phyloP scores from a whole-genome alignment of 1,140 invertebrate genomes.

The Heliconius eleuchia region DNA sequence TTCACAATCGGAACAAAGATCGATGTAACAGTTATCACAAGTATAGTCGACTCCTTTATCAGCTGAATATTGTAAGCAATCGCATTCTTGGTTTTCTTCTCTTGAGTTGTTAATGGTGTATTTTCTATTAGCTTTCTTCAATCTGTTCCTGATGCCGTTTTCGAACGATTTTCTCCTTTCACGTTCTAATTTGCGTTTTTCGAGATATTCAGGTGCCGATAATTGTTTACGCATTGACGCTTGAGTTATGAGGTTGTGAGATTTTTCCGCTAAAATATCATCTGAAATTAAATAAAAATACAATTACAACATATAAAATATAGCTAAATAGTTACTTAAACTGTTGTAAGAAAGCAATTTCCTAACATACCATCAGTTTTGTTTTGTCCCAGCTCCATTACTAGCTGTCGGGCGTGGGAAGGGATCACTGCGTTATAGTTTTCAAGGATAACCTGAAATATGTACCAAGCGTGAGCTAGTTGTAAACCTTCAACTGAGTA shows the following conservation, averaged over 20 bases:
- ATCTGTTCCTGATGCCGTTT: conserved; percentile 82
- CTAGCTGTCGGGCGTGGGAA: conserved; percentile 93
- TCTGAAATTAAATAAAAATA: conserved; percentile 55
- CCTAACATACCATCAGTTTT: conserved; percentile 83
- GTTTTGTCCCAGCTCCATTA: conserved; percentile 95
- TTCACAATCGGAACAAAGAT: conserved; percentile 73
- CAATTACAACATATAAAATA: no score
- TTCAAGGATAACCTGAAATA: conserved; percentile 91
- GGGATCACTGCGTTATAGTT: conserved; percentile 97
- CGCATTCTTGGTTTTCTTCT: conserved; percentile 63
- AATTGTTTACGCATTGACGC: conserved; percentile 87
- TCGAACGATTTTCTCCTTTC: conserved; percentile 86
- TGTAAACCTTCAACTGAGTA: no score
- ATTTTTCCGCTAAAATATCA: conserved; percentile 78
- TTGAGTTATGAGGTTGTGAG: conserved; percentile 78
- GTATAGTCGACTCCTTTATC: conserved; percentile 75
- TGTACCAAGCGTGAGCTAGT: no score
- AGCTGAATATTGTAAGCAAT: conserved; percentile 64
- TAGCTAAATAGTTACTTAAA: no score
- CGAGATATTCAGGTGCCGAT: conserved; percentile 94
- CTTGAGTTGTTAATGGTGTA: conserved; percentile 57
- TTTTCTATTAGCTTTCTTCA: conserved; percentile 77
- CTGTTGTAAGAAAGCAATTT: no score
- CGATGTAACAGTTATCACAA: conserved; percentile 73
- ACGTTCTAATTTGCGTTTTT: conserved; percentile 88